phyloP scores from a whole-genome alignment of 2,888 invertebrate species.

The Odontomyia ornata region DNA sequence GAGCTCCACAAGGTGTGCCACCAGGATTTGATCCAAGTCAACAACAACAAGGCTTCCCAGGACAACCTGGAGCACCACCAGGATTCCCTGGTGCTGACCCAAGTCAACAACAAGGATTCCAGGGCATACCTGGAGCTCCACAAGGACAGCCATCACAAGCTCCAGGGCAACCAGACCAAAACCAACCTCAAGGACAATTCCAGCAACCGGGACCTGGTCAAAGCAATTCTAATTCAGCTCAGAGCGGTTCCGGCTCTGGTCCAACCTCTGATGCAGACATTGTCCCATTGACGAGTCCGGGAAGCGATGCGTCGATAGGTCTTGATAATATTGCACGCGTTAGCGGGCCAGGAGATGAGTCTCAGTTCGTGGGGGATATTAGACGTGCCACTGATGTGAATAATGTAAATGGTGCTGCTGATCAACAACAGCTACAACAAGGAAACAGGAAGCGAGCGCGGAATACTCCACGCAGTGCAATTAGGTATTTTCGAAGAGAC shows the following conservation, averaged over 20 bases:
- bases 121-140: not conserved
- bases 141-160: not conserved
- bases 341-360: constrained; percentile 14
- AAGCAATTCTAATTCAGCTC: not conserved
- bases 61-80: no score
- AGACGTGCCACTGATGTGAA: not conserved
- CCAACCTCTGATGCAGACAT: constrained; percentile 12
- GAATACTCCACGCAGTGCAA: constrained; percentile 6
- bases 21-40: not conserved
- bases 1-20: not conserved
- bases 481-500: not conserved
- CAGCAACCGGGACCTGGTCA: constrained; percentile 8
- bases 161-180: not conserved
- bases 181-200: not conserved
- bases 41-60: not conserved
- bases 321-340: constrained; percentile 6
- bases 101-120: no score
- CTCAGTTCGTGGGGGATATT: constrained; percentile 18
- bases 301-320: constrained; percentile 1
- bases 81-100: no score
- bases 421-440: not conserved
- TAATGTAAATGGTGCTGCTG: not conserved
- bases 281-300: constrained; percentile 15
- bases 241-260: not conserved
- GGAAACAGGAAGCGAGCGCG: constrained; percentile 4